Conservation (phyloP, 2,113 vertebrate genomes). For the Anser brachyrhynchus region DNA sequence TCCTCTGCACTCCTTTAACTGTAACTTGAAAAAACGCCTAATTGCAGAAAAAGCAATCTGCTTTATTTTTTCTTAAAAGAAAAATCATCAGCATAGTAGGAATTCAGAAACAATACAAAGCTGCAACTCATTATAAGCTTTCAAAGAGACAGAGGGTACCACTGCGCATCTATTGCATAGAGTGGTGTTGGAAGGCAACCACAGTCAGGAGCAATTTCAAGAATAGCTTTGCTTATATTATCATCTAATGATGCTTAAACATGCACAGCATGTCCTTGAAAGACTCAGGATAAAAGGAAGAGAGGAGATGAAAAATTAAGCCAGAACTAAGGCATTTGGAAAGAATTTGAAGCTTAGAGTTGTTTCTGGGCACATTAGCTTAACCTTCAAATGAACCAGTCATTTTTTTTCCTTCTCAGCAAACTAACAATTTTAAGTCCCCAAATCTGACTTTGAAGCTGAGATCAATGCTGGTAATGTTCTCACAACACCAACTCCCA, state of each 20-base stretch:
- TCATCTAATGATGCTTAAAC: slow-evolving; percentile 28
- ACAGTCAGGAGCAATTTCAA: slow-evolving; percentile 22
- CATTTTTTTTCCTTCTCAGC: background rate
- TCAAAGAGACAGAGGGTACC: background rate
- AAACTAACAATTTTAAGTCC: slow-evolving; percentile 32
- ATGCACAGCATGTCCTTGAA: slow-evolving; percentile 37
- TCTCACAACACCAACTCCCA: slow-evolving; percentile 60
- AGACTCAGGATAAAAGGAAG: slow-evolving; percentile 40
- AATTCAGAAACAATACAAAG: background rate
- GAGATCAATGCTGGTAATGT: slow-evolving; percentile 64
- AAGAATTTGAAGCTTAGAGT: slow-evolving; percentile 39
- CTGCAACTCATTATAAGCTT: slow-evolving; percentile 10
- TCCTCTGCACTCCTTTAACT: background rate
- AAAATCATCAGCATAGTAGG: background rate
- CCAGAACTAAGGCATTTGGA: slow-evolving; percentile 36
- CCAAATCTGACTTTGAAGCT: slow-evolving; percentile 62
- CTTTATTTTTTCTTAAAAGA: background rate
- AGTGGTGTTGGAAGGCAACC: background rate
- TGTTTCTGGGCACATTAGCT: slow-evolving; percentile 31
- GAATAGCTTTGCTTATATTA: slow-evolving; percentile 42
- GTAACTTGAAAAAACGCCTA: background rate
- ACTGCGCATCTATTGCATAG: background rate
- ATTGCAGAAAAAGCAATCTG: slow-evolving; percentile 13
- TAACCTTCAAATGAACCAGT: slow-evolving; percentile 55
- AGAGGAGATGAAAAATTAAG: slow-evolving; percentile 62